Evolutionary conservation across 2,113 vertebrate species (phyloP).

Genomic region (Aspidoscelis tigris): DNA sequence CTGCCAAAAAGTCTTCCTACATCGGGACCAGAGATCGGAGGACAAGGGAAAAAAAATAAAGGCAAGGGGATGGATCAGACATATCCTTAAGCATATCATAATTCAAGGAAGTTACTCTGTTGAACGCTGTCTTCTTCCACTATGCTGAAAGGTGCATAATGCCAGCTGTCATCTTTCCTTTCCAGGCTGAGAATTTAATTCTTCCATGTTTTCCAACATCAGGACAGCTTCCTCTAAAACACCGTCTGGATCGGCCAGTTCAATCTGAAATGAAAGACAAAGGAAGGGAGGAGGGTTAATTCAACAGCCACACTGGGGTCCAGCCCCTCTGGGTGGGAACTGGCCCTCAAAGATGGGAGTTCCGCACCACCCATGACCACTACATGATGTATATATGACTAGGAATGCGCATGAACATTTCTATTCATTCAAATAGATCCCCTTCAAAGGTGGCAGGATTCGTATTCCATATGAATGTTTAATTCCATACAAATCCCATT

Average conservation of each 20-base stretch:
- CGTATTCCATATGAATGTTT: no score
- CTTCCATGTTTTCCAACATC: conserved; percentile 47
- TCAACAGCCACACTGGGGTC: no score
- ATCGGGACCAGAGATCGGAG: not conserved
- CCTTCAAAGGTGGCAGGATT: no score
- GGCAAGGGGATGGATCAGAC: not conserved
- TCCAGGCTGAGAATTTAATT: not conserved
- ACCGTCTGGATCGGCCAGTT: conserved; percentile 77
- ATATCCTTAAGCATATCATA: not conserved
- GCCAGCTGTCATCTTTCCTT: not conserved
- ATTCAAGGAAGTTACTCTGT: not conserved
- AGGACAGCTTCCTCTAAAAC: conserved; percentile 74
- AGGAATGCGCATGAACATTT: no score
- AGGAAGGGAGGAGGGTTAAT: not conserved
- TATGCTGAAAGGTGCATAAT: not conserved
- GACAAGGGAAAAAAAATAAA: not conserved
- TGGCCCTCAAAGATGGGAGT: not conserved
- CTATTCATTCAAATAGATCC: no score
- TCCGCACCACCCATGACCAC: no score
- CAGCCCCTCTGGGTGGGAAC: not conserved
- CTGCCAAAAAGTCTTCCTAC: not conserved
- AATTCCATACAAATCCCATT: no score
- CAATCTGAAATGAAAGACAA: conserved; percentile 73
- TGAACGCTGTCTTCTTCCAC: not conserved
- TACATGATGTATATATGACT: no score